phyloP scores from a whole-genome alignment of 30 jellyfish, hydroid and myxozoan genomes.

The Aurelia aurita region DNA sequence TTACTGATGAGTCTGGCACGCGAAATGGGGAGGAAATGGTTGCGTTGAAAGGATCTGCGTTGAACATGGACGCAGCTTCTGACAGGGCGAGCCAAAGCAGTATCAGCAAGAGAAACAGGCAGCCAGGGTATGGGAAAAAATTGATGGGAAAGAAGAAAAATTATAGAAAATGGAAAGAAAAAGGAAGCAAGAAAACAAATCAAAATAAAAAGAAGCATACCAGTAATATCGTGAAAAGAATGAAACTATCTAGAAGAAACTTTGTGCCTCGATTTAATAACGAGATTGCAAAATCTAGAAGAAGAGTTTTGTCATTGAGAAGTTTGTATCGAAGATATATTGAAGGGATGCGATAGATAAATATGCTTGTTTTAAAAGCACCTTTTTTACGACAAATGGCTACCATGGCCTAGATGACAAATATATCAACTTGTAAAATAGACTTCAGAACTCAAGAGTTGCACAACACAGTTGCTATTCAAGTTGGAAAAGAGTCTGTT shows the following conservation, averaged over 20 bases:
- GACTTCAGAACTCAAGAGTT: too few species aligned
- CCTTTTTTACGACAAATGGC: too few species aligned
- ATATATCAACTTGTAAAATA: too few species aligned
- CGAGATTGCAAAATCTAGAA: background rate
- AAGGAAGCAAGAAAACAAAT: background rate
- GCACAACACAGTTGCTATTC: too few species aligned
- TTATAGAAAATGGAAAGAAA: background rate
- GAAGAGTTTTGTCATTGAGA: conserved; percentile 6
- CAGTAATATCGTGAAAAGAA: background rate
- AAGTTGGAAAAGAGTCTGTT: too few species aligned
- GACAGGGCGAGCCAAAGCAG: background rate
- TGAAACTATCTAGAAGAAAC: background rate
- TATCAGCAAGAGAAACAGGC: conserved; percentile 5
- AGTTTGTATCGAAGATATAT: background rate
- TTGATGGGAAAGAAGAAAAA: background rate
- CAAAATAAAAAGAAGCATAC: background rate
- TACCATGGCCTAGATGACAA: too few species aligned
- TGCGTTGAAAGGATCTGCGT: too few species aligned
- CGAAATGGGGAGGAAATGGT: background rate
- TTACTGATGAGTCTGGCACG: background rate
- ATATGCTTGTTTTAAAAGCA: background rate
- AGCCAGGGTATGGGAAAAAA: background rate
- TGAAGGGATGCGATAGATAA: background rate
- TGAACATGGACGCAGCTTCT: too few species aligned
- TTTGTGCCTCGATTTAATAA: background rate